Evolutionary conservation across 2,888 invertebrate species (phyloP), one percentile per base, ranked within the genome.

Genomic region (Mythimna loreyi): DNA sequence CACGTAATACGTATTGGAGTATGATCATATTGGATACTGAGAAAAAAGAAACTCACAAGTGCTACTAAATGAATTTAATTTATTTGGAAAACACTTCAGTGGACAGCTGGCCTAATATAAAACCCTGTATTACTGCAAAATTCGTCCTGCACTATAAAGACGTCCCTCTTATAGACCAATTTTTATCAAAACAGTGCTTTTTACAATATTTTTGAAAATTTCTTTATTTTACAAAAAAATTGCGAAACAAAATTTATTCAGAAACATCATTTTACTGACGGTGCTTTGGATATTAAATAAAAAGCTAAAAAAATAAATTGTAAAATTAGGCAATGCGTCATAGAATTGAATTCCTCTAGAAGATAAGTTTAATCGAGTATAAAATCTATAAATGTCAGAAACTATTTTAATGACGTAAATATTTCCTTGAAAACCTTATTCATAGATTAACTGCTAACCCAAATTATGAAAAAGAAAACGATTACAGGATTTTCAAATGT

Each of bases 341-440:
- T 89, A 87, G 90, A 90, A 88, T 90, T 89, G 87, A 91, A 85
- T 79, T 83, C 53, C 75, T 75, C 67, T 69, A 83, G 73, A 50
- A 19, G 1, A 40, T 73, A 57, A 67, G 59, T 40, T 21, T 66
- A 71, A 55, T 57, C 0, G 45, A 66, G 40, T 50, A 66, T 36
- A 23, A 33, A 25, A n/a, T 67, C 21, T 62, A 21, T 59, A 28
- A 47, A 62, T 60, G 61, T 71, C 45, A 49, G 8, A 58, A 47
- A 11, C 9, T 25, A 72, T 2, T n/a, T 13, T 19, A 21, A 36
- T 16, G 36, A 33, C 9, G 19, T 49, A 60, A 28, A 60, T 50
- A 66, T 59, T 36, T 43, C n/a, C 8, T 33, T 25, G 57, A 47
- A 53, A 67, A 64, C 40, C 75, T 71, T 72, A 81, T 79, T 71